Base-by-base conservation (phyloP, 2,888 invertebrate species). In the Lottia scabra region DNA sequence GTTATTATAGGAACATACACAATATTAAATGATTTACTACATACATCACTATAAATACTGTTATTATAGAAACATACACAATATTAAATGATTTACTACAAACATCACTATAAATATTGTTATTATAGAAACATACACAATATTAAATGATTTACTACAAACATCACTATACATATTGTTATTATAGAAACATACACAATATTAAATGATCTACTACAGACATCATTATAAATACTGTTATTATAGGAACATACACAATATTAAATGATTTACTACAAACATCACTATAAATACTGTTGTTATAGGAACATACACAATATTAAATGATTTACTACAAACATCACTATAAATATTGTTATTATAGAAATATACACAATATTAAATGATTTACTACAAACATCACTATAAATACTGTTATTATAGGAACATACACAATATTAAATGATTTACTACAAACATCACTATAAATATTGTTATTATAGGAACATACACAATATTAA, bases 301-400 rank as follows among this genome's bases (percentile, higher is more conserved):
- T 79, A 0, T 73, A 68, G 98, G 98, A 1, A 98, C 98, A 0
- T 98, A 97, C 0, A 99, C 98, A 98, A 26, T 92, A 99, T 66
- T 99, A 94, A 38, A 38, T 38, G 38, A 38, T 38, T 6, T 38
- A 38, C 38, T 38, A 38, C 38, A 38, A 10, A 38, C 38, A 38
- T 38, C 38, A 38, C 38, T 38, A 38, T 38, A 6, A 30, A 5
- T 38, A 38, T 38, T 38, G 10, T 38, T 8, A 10, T 6, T 8
- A 38, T 10, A 38, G 5, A 13, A 19, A 23, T 13, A 19, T 65
- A 10, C 19, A 6, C 5, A 10, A 38, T 38, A 38, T 38, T 38
- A 38, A 38, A 38, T 8, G 38, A 38, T 38, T 6, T 38, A 38
- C 38, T 38, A 38, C 38, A 38, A 10, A 38, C 38, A 38, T 38